Evolutionary conservation across 2,797 vertebrate genomes (phyloP).

Genomic region (Scleropages formosus): DNA sequence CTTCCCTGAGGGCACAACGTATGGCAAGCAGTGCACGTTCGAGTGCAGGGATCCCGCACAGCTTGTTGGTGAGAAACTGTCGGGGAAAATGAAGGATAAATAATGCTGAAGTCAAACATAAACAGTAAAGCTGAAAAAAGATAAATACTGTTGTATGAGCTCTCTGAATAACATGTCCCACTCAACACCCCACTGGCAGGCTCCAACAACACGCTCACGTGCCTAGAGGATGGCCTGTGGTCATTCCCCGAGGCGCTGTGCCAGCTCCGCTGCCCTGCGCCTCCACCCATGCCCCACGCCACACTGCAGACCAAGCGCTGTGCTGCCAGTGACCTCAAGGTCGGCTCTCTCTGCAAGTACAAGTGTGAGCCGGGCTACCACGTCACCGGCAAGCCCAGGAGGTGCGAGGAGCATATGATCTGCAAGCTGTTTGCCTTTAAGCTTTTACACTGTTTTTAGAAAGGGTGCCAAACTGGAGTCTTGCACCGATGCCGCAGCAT

Average conservation of each 20-base stretch:
- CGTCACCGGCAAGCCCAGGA: slow-evolving; percentile 79
- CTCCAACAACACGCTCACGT: slow-evolving; percentile 88
- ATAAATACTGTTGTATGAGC: background rate
- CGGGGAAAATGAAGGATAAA: background rate
- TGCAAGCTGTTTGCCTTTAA: background rate
- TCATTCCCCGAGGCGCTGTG: slow-evolving; percentile 96
- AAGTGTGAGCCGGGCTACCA: slow-evolving; percentile 94
- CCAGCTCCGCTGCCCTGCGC: slow-evolving; percentile 88
- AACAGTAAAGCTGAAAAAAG: background rate
- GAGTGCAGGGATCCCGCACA: slow-evolving; percentile 87
- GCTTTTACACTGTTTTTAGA: no score
- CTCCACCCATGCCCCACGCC: slow-evolving; percentile 82
- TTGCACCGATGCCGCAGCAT: no score
- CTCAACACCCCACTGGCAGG: slow-evolving; percentile 60
- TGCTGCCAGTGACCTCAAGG: slow-evolving; percentile 86
- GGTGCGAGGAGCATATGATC: slow-evolving; percentile 46
- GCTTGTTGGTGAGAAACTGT: slow-evolving; percentile 76
- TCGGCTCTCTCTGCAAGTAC: slow-evolving; percentile 96
- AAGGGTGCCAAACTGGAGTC: no score
- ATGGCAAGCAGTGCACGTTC: slow-evolving; percentile 87
- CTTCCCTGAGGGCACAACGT: slow-evolving; percentile 89
- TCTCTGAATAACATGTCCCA: background rate
- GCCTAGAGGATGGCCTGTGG: slow-evolving; percentile 93
- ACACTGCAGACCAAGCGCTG: slow-evolving; percentile 88
- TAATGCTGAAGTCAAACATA: background rate